These are phyloP conservation scores for Enteromius mattozi DNA, from an alignment of 2,797 vertebrate genomes.

Conservation along the genomic window DNA sequence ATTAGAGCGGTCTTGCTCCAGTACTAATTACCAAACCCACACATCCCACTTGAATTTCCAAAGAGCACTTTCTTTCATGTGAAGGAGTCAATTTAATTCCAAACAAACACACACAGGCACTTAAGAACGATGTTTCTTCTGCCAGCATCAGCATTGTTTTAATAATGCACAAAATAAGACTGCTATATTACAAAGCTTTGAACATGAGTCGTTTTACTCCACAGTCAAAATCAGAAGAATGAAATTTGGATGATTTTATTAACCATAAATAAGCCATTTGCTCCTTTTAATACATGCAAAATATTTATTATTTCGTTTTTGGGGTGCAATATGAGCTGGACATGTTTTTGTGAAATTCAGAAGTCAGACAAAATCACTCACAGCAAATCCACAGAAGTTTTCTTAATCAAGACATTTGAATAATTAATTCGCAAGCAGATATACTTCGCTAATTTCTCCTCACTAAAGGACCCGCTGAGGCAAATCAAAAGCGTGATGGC, in stretches of 20 bases:
- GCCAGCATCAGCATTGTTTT: background rate
- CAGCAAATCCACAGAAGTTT: background rate
- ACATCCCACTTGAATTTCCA: conserved; percentile 31
- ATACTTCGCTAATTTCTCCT: conserved; percentile 25
- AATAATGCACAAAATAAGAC: background rate
- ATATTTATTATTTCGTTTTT: background rate
- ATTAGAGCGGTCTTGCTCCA: conserved; percentile 23
- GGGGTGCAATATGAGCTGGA: background rate
- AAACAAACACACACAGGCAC: conserved; percentile 18
- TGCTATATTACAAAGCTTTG: background rate
- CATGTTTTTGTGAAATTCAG: background rate
- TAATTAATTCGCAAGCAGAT: conserved; percentile 11
- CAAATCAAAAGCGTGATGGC: background rate
- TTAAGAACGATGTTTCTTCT: background rate
- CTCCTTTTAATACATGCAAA: background rate
- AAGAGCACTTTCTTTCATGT: conserved; percentile 31
- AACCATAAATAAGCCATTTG: background rate
- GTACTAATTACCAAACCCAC: conserved; percentile 10
- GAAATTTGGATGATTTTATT: background rate
- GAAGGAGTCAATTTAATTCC: background rate
- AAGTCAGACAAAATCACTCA: background rate
- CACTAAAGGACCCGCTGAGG: background rate
- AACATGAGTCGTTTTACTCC: background rate
- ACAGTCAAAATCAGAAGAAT: background rate
- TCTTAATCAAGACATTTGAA: background rate